Base-by-base conservation (phyloP, 2,797 vertebrate species). In the Microcaecilia unicolor region DNA sequence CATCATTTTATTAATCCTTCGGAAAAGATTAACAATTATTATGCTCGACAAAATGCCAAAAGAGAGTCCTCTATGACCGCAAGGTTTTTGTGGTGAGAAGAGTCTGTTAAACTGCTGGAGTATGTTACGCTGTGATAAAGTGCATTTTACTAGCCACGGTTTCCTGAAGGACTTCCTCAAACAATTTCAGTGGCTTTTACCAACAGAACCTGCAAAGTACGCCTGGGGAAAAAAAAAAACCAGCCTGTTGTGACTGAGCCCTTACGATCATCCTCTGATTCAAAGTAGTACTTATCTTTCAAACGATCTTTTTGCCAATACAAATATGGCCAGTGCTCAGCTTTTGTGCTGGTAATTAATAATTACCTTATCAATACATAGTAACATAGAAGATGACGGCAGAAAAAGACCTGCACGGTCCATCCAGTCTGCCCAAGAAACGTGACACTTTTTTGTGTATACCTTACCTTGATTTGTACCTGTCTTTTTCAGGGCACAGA, bases 21-120 rank as follows among this genome's bases (percentile, higher is more conserved):
- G n/a, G n/a, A n/a, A n/a, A 50, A 67, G 55, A 58, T 61, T 61
- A 61, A 64, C 59, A 64, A 58, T 58, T 37, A 3, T 30, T 57
- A 49, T 57, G 52, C 64, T 50, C 55, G 59, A 61, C 47, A 55
- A 52, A 56, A 54, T 58, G 61, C 25, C 50, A 32, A 51, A 52
- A n/a, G 49, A 59, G 61, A 56, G 38, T 48, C 61, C 49, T 64
- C 56, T 41, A 52, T 61, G 55, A 61, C 55, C 58, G 52, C 44
- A 64, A 35, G 58, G 57, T 67, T 59, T 38, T 57, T 59, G 64
- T 48, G 61, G 55, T 41, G 49, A 57, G 44, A 47, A 59, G 54
- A 45, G 58, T 56, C 20, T 20, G 22, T 22, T 10, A 22, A 20
- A 22, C 38, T n/a, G n/a, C n/a, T n/a, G n/a, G n/a, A n/a, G n/a